These are phyloP conservation scores for Oscheius sp. DNA, from an alignment of 2,888 invertebrate species.

Conservation along the genomic window DNA sequence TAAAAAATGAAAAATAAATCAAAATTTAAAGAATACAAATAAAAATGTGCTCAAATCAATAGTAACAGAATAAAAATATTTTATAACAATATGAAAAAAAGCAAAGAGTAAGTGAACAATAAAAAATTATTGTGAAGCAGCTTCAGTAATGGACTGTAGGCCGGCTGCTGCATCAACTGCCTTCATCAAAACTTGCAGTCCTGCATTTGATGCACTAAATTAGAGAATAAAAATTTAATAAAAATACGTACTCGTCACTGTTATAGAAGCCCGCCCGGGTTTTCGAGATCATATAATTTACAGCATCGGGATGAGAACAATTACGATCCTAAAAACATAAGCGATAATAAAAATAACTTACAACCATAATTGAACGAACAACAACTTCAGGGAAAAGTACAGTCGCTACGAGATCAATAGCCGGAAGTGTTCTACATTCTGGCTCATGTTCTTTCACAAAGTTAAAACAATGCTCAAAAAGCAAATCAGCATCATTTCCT, in stretches of 20 bases:
- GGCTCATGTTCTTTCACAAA: slow-evolving; percentile 12
- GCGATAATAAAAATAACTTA: neutral
- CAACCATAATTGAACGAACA: slow-evolving; percentile 8
- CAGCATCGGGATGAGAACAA: neutral
- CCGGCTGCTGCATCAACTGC: too few species aligned
- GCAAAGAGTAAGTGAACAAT: too few species aligned
- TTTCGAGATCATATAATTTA: slow-evolving; percentile 1
- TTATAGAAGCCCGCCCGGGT: neutral
- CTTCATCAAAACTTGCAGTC: too few species aligned
- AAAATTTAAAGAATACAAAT: too few species aligned
- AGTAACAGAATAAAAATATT: too few species aligned
- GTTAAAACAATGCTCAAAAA: slow-evolving; percentile 24
- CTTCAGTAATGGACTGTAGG: too few species aligned
- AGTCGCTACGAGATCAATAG: slow-evolving; percentile 34
- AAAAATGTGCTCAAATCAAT: too few species aligned
- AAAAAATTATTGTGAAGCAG: too few species aligned
- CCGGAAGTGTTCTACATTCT: slow-evolving; percentile 20
- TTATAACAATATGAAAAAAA: too few species aligned
- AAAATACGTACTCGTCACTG: neutral
- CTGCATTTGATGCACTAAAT: too few species aligned
- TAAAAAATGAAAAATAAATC: too few species aligned
- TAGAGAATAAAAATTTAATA: too few species aligned
- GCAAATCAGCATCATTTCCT: slow-evolving; percentile 21
- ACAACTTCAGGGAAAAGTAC: slow-evolving; percentile 46
- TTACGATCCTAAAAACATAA: neutral